Base-by-base conservation (phyloP, 2,113 vertebrate genomes). In the Spheniscus mendiculus region DNA sequence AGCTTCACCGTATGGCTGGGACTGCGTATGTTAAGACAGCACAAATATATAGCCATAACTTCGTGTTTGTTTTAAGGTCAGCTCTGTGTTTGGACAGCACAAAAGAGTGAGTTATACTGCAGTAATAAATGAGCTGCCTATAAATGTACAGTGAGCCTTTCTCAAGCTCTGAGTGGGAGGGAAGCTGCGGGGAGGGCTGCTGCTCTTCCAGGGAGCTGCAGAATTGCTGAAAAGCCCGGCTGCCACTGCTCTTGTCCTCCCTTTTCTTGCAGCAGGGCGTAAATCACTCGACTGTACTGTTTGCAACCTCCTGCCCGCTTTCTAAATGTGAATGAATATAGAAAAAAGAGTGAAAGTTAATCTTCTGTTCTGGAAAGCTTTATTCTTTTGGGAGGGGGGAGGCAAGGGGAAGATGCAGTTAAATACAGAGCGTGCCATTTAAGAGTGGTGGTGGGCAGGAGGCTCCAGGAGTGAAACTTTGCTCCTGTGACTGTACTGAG, bases 261-360 rank as follows among this genome's bases (percentile, higher is more conserved):
- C 55, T 87, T 89, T 78, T 89, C 76, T 61, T 89, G 71, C 65
- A 94, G 36, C 83, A 11, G 21, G 15, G 83, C 1, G 30, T 96
- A 97, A 90, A 95, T 97, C 62, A 21, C 74, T 96, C 58, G 26
- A 5, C 95, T 15, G 3, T 40, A 61, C 38, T 93, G 79, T 89
- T 91, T 89, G 62, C 27, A 89, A 65, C 86, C 88, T 94, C 42
- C 42, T 87, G 83, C 79, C 56, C 8, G 15, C 83, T 72, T 89
- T 95, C 81, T 86, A 70, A 92, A 94, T 83, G 87, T 9, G 59
- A 94, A 95, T 87, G 32, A 70, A 6, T 14, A 4, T 15, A 84
- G 63, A 85, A 83, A 77, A 95, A 96, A 88, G 80, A 45, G 52
- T 84, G 55, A 47, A 90, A 94, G 92, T 97, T 96, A 95, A 96